Conservation (phyloP, 2,888 invertebrate species). For the Ariolimax columbianus region DNA sequence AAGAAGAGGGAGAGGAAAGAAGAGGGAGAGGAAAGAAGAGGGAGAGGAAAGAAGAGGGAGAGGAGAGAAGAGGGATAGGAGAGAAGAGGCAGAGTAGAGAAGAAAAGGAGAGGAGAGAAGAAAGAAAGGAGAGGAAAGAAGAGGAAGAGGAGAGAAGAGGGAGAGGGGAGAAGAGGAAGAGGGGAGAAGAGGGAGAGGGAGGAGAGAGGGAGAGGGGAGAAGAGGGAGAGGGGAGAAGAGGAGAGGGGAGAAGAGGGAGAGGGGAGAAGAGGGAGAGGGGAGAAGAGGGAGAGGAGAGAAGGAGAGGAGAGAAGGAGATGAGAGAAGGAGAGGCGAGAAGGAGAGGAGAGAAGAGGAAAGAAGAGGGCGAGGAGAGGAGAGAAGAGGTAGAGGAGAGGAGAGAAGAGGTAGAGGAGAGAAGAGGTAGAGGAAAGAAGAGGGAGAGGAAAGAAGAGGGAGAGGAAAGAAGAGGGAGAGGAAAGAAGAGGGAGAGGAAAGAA, state of each 20-base stretch:
- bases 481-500: neutral
- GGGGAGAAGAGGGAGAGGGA: neutral
- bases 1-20: neutral
- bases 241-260: neutral
- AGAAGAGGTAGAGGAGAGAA: no score
- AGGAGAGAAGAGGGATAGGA: neutral
- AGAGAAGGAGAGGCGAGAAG: no score
- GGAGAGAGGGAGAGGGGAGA: neutral
- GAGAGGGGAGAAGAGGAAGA: neutral
- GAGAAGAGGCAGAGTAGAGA: neutral
- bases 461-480: neutral
- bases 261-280: neutral
- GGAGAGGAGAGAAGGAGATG: neutral
- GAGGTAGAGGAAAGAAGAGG: no score
- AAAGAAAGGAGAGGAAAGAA: neutral
- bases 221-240: neutral
- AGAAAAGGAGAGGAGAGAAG: neutral
- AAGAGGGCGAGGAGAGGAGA: neutral
- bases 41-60: neutral
- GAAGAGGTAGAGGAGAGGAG: neutral
- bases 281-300: conserved; percentile 14
- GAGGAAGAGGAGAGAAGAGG: neutral
- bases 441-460: neutral
- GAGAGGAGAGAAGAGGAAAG: neutral
- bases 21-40: neutral